A percentile compares a stretch with the other conserved stretches of the same genome.
phyloP scores from a whole-genome alignment of 1,140 invertebrate genomes.

The Euschistus heros region DNA sequence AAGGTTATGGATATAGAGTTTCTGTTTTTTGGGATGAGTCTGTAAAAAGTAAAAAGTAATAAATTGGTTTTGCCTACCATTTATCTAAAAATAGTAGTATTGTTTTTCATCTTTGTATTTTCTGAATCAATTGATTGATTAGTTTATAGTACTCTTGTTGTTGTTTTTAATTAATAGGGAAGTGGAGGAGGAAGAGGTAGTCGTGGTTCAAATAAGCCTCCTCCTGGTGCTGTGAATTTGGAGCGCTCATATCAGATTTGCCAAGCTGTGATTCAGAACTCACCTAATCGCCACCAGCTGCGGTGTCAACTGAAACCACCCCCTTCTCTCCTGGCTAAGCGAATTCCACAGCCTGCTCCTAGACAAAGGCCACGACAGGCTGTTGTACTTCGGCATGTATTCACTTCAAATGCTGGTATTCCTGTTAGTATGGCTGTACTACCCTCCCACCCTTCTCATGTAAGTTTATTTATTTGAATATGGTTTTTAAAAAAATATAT shows the following conservation, averaged over 20 bases:
- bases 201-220: slow-evolving; percentile 53
- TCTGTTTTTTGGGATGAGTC: too few species aligned
- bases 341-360: neutral
- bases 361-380: slow-evolving; percentile 34
- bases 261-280: slow-evolving; percentile 87
- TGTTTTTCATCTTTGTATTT: too few species aligned
- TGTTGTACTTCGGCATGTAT: slow-evolving; percentile 47
- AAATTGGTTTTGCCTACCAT: too few species aligned
- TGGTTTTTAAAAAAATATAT: too few species aligned
- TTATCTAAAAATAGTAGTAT: too few species aligned
- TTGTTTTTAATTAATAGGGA: neutral
- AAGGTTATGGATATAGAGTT: too few species aligned
- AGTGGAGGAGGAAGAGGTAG: slow-evolving; percentile 29
- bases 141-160: too few species aligned
- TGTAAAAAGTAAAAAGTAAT: too few species aligned
- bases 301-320: slow-evolving; percentile 72
- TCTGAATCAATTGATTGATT: too few species aligned
- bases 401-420: slow-evolving; percentile 42
- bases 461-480: neutral
- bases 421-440: slow-evolving; percentile 46
- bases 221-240: slow-evolving; percentile 78
- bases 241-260: slow-evolving; percentile 93
- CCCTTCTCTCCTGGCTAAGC: slow-evolving; percentile 52
- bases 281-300: slow-evolving; percentile 76
- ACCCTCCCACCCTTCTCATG: slow-evolving; percentile 36